phyloP scores from a whole-genome alignment of 2,888 invertebrate genomes.

The Scaptomyza cyrtandrae region DNA sequence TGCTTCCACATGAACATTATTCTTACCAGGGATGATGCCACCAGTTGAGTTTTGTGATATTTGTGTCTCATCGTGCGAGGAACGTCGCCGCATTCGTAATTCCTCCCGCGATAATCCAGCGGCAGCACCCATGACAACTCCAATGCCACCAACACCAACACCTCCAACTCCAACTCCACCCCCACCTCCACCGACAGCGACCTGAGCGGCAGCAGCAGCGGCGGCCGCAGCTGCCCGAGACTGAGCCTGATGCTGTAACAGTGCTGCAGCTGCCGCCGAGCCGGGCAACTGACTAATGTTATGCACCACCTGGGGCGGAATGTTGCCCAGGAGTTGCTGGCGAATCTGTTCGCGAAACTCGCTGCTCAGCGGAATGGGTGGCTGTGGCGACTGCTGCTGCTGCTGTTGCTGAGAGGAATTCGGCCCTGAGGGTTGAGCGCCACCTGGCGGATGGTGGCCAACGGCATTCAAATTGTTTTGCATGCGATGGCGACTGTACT shows the following conservation, averaged over 20 bases:
- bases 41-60: conserved; percentile 74
- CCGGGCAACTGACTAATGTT: conserved; percentile 82
- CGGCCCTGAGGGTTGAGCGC: conserved; percentile 9
- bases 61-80: conserved; percentile 85
- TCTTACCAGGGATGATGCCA: conserved; percentile 83
- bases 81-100: conserved; percentile 84
- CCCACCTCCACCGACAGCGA: conserved; percentile 36
- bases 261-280: conserved; percentile 83
- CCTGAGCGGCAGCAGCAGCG: conserved; percentile 71
- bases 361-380: conserved; percentile 81
- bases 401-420: conserved; percentile 38
- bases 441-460: conserved; percentile 20
- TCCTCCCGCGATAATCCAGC: conserved; percentile 83
- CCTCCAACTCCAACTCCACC: conserved; percentile 40
- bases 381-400: conserved; percentile 60
- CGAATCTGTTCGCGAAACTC: conserved; percentile 84
- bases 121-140: conserved; percentile 23
- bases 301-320: conserved; percentile 79
- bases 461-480: conserved; percentile 67
- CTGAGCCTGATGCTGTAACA: conserved; percentile 83
- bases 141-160: conserved; percentile 44
- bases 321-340: conserved; percentile 82
- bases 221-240: conserved; percentile 82
- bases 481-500: conserved; percentile 84
- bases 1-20: no score